Evolutionary conservation across 2,797 vertebrate genomes (phyloP), one percentile per base, ranked within the genome.

Genomic region (Macropus fuliginosus): DNA sequence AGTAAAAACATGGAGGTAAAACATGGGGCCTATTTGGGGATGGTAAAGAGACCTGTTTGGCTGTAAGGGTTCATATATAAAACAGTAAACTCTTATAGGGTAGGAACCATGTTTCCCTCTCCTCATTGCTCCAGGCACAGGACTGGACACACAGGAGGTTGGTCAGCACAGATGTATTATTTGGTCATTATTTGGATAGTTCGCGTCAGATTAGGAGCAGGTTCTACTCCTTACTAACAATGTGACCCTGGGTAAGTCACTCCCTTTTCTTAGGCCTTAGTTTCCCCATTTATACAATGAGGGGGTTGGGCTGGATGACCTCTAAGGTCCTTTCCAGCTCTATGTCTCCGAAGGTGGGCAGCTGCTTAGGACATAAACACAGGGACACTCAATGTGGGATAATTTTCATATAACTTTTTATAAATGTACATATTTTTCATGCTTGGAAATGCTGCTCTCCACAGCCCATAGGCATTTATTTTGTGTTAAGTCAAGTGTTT

Each of bases 381-480:
- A 46, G 40, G 74, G 40, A 10, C 13, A 16, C 40, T 87, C 74
- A 87, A 50, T 11, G 13, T 3, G 5, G 74, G 40, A 87, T 87
- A 27, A 81, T 87, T 46, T 46, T 87, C 18, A 24, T 27, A 27
- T 46, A 21, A 87, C 74, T 87, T 81, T 46, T 87, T 87, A 87
- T 50, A 87, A 87, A 87, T 87, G 74, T 87, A 50, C 74, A 50
- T 87, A 87, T 87, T 87, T 87, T 87, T 87, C 74, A 87, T 87
- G 74, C 40, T 50, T 87, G 74, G 74, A 87, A 50, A 87, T 50
- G 40, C 9, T 10, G 4, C 21, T 87, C 40, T 50, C 40, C 74
- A 87, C 40, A 87, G 74, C 1, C 74, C 27, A 24, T 50, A 50
- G 21, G 40, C 74, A 87, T 87, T 87, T 87, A 87, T 27, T 87